Conservation (phyloP, 2,888 invertebrate species). For the Villa cingulata region DNA sequence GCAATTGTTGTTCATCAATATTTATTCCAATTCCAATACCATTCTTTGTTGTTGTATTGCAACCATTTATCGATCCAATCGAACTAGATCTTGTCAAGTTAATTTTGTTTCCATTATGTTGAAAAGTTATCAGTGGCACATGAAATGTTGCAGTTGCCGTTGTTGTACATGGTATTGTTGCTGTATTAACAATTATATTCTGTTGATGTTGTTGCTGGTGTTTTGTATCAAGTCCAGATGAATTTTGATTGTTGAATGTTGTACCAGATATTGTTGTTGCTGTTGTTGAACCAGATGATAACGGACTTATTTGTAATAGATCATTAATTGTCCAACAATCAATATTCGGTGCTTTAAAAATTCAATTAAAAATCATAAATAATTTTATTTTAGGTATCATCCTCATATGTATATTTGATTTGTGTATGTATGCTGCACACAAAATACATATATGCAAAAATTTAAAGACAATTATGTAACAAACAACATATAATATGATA, state of each 20-base stretch:
- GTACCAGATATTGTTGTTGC: slow-evolving; percentile 17
- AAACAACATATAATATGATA: too few relatives aligned
- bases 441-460: too few relatives aligned
- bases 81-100: neutral
- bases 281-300: slow-evolving; percentile 11
- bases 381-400: neutral
- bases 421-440: too few relatives aligned
- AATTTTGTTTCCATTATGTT: slow-evolving; percentile 19
- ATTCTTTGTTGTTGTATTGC: neutral
- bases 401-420: neutral
- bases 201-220: too few relatives aligned
- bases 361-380: neutral
- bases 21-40: neutral
- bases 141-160: slow-evolving; percentile 18
- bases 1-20: neutral
- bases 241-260: slow-evolving; percentile 13
- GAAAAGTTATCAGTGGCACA: slow-evolving; percentile 25
- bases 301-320: slow-evolving; percentile 16
- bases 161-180: slow-evolving; percentile 26
- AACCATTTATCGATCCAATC: neutral
- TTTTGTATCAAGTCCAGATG: slow-evolving; percentile 10
- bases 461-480: too few relatives aligned
- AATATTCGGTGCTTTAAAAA: slow-evolving; percentile 24
- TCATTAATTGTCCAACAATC: slow-evolving; percentile 29
- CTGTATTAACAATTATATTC: slow-evolving; percentile 18